phyloP scores from a whole-genome alignment of 2,113 vertebrate species.

The Lonchura striata region DNA sequence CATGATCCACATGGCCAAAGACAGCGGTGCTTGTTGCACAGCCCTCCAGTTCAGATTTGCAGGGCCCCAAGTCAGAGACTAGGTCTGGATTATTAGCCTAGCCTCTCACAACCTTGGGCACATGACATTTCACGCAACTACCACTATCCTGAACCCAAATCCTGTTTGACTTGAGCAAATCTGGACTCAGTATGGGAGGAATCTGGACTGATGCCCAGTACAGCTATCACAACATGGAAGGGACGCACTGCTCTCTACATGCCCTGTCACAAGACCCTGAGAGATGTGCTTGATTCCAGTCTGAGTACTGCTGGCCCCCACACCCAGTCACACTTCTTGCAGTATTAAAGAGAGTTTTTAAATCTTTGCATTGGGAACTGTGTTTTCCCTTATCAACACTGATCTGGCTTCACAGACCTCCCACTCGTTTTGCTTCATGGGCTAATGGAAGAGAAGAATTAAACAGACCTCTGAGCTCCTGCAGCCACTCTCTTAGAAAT shows the following conservation, averaged over 20 bases:
- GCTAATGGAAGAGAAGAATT: conserved; percentile 36
- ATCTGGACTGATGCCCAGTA: accelerated
- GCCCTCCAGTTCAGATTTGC: neutral
- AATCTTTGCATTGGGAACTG: neutral
- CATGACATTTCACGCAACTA: neutral
- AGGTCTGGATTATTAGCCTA: neutral
- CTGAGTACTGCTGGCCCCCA: accelerated
- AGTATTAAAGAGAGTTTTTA: neutral
- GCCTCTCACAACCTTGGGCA: neutral
- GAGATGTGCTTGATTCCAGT: neutral
- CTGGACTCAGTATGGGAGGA: neutral
- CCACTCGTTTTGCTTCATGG: conserved; percentile 23
- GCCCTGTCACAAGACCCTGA: accelerated
- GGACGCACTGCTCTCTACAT: accelerated
- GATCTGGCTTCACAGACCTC: conserved; percentile 36
- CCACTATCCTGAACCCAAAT: neutral
- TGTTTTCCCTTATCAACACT: conserved; percentile 15
- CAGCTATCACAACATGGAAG: neutral
- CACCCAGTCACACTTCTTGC: neutral
- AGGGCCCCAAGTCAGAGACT: neutral
- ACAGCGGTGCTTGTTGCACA: accelerated
- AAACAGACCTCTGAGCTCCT: neutral
- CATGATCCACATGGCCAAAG: accelerated
- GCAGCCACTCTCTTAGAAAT: neutral
- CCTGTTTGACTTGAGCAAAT: neutral